These are phyloP conservation scores for Trinorchestia longiramus DNA, from an alignment of 1,140 invertebrate species.

Conservation along the genomic window DNA sequence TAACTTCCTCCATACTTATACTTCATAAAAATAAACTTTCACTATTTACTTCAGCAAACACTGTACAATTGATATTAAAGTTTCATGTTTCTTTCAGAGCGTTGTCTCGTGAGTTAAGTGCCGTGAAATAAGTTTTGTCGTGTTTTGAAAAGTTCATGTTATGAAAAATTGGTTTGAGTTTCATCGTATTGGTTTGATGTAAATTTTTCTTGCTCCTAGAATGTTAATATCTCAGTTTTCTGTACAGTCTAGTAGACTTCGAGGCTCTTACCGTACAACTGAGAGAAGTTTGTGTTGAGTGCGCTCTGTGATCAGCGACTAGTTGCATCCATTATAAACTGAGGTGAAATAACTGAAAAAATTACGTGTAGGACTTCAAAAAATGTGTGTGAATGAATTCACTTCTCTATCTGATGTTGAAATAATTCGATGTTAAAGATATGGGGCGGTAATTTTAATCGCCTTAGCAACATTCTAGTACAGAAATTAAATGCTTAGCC, in stretches of 20 bases:
- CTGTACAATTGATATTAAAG: neutral
- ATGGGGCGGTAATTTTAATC: too few species aligned
- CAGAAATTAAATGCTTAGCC: neutral
- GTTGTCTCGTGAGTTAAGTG: neutral
- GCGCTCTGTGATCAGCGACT: neutral
- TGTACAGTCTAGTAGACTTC: neutral
- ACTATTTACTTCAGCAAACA: too few species aligned
- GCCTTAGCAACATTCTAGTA: neutral
- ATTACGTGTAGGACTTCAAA: neutral
- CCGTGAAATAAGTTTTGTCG: neutral
- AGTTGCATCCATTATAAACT: neutral
- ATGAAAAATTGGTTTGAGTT: neutral
- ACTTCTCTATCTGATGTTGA: neutral
- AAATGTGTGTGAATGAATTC: neutral
- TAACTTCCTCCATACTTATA: too few species aligned
- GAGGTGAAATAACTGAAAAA: neutral
- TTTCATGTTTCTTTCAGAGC: neutral
- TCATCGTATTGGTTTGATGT: neutral
- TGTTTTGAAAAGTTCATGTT: neutral
- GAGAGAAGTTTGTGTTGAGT: neutral
- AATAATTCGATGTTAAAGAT: neutral
- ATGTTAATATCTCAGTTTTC: neutral
- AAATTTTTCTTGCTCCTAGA: neutral
- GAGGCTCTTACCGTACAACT: neutral
- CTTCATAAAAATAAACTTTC: too few species aligned